These are phyloP conservation scores for Oligia latruncula DNA, from an alignment of 2,888 invertebrate species.

Conservation along the genomic window DNA sequence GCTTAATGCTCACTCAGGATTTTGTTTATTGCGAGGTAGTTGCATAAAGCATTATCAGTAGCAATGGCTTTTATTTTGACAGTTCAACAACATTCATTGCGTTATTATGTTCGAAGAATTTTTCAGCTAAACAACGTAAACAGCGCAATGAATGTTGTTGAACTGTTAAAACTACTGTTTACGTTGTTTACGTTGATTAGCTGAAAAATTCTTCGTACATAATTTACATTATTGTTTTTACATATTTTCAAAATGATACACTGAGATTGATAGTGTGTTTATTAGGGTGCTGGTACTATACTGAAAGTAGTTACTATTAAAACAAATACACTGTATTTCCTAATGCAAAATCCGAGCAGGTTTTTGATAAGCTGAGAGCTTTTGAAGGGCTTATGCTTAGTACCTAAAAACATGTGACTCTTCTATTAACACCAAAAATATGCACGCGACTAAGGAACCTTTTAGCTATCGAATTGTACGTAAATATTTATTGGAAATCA, in stretches of 20 bases:
- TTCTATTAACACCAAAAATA: background rate
- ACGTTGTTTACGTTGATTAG: background rate
- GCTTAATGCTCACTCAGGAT: background rate
- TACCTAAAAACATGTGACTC: background rate
- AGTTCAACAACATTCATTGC: background rate
- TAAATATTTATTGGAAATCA: background rate
- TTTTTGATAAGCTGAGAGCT: background rate
- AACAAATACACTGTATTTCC: background rate
- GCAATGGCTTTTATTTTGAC: background rate
- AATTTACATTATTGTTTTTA: background rate
- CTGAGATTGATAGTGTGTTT: too few species aligned
- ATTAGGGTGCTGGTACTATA: background rate
- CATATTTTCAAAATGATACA: too few species aligned
- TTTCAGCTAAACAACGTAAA: too few species aligned
- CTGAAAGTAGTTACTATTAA: background rate
- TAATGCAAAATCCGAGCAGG: background rate
- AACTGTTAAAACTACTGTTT: background rate
- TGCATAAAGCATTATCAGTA: background rate
- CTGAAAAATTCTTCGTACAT: background rate
- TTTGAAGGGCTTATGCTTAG: background rate
- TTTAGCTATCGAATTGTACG: background rate
- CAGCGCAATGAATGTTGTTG: too few species aligned
- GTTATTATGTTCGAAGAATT: too few species aligned
- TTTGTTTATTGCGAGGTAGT: background rate
- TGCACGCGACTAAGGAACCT: background rate